These are phyloP conservation scores for Drosophila villosipedis DNA, from an alignment of 2,888 invertebrate genomes.

Conservation along the genomic window DNA sequence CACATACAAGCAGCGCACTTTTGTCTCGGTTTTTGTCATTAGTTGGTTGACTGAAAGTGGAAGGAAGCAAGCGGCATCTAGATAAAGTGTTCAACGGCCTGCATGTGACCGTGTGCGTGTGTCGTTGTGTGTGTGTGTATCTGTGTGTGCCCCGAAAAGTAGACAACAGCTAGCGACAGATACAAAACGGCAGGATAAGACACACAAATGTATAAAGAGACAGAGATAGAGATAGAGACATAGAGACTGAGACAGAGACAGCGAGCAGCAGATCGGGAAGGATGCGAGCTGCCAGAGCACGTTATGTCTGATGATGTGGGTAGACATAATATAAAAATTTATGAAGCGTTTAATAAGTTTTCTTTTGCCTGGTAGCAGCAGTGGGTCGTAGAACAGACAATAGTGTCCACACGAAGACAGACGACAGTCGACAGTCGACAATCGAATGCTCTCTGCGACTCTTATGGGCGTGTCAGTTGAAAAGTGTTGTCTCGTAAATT, in stretches of 20 bases:
- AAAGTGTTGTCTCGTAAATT: slow-evolving; percentile 80
- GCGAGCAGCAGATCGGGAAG: slow-evolving; percentile 38
- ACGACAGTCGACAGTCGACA: slow-evolving; percentile 28
- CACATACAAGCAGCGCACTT: slow-evolving; percentile 53
- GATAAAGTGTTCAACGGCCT: slow-evolving; percentile 79
- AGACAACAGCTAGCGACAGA: slow-evolving; percentile 70
- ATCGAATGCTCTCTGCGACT: slow-evolving; percentile 50
- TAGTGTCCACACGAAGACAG: not conserved
- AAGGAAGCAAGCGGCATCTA: slow-evolving; percentile 60
- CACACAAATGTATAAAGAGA: slow-evolving; percentile 36
- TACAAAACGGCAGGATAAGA: slow-evolving; percentile 75
- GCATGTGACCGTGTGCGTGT: slow-evolving; percentile 52
- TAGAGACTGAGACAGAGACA: slow-evolving; percentile 1
- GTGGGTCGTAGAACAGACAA: slow-evolving; percentile 20
- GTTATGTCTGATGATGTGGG: slow-evolving; percentile 82
- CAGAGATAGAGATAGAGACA: slow-evolving; percentile 19
- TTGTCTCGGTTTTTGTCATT: slow-evolving; percentile 77
- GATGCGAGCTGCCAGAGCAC: slow-evolving; percentile 54
- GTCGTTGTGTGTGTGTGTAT: slow-evolving; percentile 25
- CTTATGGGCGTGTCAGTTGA: slow-evolving; percentile 67
- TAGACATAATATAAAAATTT: slow-evolving; percentile 83
- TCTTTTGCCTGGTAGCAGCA: slow-evolving; percentile 55
- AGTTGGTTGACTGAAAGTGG: slow-evolving; percentile 64
- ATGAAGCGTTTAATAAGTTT: slow-evolving; percentile 84
- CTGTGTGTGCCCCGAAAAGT: slow-evolving; percentile 59